Base-by-base conservation (phyloP, 2,113 vertebrate genomes). In the Misgurnus mizolepis region DNA sequence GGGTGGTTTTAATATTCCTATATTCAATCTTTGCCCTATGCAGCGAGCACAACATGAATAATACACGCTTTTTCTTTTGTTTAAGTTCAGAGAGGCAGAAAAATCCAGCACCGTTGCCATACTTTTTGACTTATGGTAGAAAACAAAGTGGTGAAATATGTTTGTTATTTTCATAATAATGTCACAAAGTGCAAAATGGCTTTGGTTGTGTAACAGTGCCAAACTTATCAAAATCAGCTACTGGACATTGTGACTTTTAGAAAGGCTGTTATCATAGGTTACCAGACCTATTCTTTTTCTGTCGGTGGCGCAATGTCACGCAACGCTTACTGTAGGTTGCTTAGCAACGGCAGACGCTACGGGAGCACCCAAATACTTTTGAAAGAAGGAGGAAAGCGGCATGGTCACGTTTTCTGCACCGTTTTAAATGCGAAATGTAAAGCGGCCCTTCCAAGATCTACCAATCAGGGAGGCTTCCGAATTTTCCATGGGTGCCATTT, bases 1-100 rank as follows among this genome's bases (percentile, higher is more conserved):
- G 83, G 80, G 82, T 69, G 74, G 70, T 83, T 85, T 79, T 70
- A 86, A 84, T 80, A 78, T 49, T 41, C 34, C 11, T 40, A 34
- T 47, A 53, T 78, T 43, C 68, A 70, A 34, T 83, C 17, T 55
- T 69, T 60, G 77, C 69, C 73, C 53, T 66, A 47, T 80, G 11
- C 8, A 49, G 11, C 15, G 43, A 47, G 67, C n/a, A 40, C 15
- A 58, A 71, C 55, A 73, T 67, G 45, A 56, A 53, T 18, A 71
- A 41, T 17, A 45, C 10, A 67, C 40, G 15, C 49, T 15, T 60
- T 15, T 41, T 47, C 47, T 60, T 27, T 50, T 66, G 41, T 77
- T 45, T 34, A 70, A 69, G 55, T 49, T 65, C 50, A 56, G 49
- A 68, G 39, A 43, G 27, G 39, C 56, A 50, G 4, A 3, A 27